These are phyloP conservation scores for Phyllotreta cruciferae DNA, from an alignment of 2,888 invertebrate genomes.

Conservation along the genomic window DNA sequence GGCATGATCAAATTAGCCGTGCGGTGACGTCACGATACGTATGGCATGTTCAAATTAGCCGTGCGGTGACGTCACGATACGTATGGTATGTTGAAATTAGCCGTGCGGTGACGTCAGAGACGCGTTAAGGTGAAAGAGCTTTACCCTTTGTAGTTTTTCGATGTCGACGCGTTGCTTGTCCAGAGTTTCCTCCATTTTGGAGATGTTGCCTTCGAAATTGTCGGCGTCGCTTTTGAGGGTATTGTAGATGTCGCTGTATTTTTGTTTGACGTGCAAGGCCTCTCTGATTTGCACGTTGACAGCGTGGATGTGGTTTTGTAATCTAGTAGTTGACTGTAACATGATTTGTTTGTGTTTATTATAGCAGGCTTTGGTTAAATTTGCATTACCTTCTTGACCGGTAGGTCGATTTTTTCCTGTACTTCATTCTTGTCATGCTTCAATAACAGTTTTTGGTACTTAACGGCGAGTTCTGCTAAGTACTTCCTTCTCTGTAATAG, in stretches of 20 bases:
- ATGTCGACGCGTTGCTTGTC: conserved; percentile 76
- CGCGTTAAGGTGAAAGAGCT: neutral
- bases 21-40: no score
- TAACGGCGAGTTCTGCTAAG: conserved; percentile 66
- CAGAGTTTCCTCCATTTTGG: conserved; percentile 72
- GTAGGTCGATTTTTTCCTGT: conserved; percentile 60
- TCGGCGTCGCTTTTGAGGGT: conserved; percentile 75
- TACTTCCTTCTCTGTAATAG: conserved; percentile 63
- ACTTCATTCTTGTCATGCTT: conserved; percentile 64
- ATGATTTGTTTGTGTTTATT: conserved; percentile 14
- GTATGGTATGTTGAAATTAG: no score
- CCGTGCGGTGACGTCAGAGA: no score
- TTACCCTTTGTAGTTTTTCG: conserved; percentile 69
- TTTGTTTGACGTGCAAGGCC: conserved; percentile 79
- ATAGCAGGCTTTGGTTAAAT: neutral
- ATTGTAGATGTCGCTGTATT: conserved; percentile 75
- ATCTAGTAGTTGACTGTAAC: conserved; percentile 68
- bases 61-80: no score
- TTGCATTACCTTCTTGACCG: conserved; percentile 72
- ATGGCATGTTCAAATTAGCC: no score
- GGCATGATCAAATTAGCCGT: no score
- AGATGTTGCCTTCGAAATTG: conserved; percentile 75
- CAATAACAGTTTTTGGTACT: conserved; percentile 68
- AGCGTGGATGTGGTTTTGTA: conserved; percentile 84
- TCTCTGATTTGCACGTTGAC: conserved; percentile 83